A percentile compares a stretch with the other conserved stretches of the same genome.
phyloP scores from a whole-genome alignment of 2,888 invertebrate genomes.

The Kryphioiulus occultus region DNA sequence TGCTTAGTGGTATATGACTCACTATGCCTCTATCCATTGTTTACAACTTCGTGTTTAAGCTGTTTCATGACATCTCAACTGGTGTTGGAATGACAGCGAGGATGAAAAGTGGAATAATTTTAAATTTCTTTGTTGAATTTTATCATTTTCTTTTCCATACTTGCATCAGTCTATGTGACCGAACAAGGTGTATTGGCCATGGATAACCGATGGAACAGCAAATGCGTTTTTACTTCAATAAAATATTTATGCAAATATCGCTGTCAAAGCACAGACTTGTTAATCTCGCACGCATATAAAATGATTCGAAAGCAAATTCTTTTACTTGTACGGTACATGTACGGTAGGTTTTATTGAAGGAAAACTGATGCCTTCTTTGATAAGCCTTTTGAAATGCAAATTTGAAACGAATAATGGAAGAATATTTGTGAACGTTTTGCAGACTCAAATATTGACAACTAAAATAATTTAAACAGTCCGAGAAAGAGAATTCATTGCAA shows the following conservation, averaged over 20 bases:
- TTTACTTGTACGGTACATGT: background rate
- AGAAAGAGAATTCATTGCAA: too few relatives aligned
- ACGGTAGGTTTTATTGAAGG: background rate
- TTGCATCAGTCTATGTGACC: background rate
- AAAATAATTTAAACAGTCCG: too few relatives aligned
- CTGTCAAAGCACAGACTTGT: background rate
- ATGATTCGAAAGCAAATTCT: background rate
- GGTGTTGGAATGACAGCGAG: background rate
- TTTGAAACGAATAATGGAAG: too few relatives aligned
- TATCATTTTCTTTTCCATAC: background rate
- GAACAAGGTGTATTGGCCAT: background rate
- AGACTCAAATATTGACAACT: too few relatives aligned
- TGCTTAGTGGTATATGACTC: background rate
- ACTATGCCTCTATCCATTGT: too few relatives aligned
- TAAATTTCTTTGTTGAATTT: background rate
- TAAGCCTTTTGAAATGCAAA: too few relatives aligned
- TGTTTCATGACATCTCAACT: background rate
- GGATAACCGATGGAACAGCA: background rate
- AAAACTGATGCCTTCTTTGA: too few relatives aligned
- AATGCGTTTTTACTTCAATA: background rate
- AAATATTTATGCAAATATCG: background rate
- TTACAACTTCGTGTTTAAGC: background rate
- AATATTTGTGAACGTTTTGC: too few relatives aligned
- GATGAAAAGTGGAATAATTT: background rate
- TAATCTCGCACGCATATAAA: background rate